Evolutionary conservation across 2,797 vertebrate species (phyloP).

Genomic region (Malacoraja senta): DNA sequence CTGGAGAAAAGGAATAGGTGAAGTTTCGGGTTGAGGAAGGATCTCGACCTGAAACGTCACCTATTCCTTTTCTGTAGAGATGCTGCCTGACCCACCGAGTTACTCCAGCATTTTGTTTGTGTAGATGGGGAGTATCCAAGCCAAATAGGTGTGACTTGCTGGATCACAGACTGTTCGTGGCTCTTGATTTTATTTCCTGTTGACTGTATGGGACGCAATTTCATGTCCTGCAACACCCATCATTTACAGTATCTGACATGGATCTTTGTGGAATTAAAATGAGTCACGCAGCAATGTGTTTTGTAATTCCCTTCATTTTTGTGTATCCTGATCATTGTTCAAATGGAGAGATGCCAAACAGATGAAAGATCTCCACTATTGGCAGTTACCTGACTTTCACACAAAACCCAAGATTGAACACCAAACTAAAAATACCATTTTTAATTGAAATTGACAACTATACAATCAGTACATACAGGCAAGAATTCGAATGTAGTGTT

Average conservation of each 20-base stretch:
- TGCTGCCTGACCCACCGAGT: too few species aligned
- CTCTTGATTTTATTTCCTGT: neutral
- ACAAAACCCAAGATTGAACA: neutral
- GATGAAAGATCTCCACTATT: too few species aligned
- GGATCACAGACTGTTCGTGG: neutral
- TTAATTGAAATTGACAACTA: conserved; percentile 35
- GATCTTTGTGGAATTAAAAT: too few species aligned
- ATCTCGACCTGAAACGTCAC: too few species aligned
- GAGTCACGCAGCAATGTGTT: too few species aligned
- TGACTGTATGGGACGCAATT: neutral
- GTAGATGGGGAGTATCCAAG: neutral
- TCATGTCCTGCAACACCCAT: neutral
- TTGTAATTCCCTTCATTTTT: too few species aligned
- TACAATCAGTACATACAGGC: conserved; percentile 1
- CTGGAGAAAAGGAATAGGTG: too few species aligned
- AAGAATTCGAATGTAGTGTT: conserved; percentile 26
- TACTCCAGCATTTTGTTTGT: neutral
- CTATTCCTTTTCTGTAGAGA: too few species aligned
- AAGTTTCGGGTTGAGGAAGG: too few species aligned
- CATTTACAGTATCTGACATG: neutral
- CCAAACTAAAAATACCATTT: neutral
- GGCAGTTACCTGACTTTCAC: too few species aligned
- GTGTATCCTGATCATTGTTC: too few species aligned
- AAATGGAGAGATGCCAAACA: too few species aligned
- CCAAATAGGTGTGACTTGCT: neutral